Percentiles rank a stretch among this genome's conserved stretches.
phyloP scores from a whole-genome alignment of 2,888 invertebrate species.

The Disparrhopalites patrizii region DNA sequence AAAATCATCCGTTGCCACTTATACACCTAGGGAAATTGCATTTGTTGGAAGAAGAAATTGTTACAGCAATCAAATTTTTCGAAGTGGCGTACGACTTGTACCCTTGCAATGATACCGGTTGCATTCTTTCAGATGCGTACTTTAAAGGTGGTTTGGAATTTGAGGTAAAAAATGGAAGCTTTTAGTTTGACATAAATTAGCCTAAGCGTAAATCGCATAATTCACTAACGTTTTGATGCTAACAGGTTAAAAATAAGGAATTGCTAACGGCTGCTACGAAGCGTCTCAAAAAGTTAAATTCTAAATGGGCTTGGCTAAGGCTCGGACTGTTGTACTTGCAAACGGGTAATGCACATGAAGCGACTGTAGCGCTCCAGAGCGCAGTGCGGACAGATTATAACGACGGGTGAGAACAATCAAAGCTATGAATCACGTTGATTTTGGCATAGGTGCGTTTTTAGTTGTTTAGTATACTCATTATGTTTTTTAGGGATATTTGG shows the following conservation, averaged over 20 bases:
- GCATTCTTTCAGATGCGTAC: slow-evolving; percentile 71
- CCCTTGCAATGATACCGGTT: slow-evolving; percentile 64
- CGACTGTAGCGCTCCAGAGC: slow-evolving; percentile 70
- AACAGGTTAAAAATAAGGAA: slow-evolving; percentile 31
- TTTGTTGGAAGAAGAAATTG: slow-evolving; percentile 56
- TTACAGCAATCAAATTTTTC: slow-evolving; percentile 75
- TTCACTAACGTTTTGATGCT: neutral
- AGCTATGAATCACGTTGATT: neutral
- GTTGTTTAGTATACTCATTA: neutral
- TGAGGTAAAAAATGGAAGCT: slow-evolving; percentile 4
- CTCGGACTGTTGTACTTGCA: slow-evolving; percentile 76
- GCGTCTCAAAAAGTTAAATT: slow-evolving; percentile 34
- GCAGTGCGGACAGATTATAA: slow-evolving; percentile 55
- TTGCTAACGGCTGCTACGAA: slow-evolving; percentile 37
- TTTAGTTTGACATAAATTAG: neutral
- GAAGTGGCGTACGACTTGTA: slow-evolving; percentile 76
- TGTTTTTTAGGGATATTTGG: slow-evolving; percentile 62
- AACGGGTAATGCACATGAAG: slow-evolving; percentile 66
- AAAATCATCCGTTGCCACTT: slow-evolving; percentile 25
- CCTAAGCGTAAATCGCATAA: neutral
- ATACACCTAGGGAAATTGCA: slow-evolving; percentile 36
- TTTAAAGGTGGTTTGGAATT: slow-evolving; percentile 62
- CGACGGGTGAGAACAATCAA: slow-evolving; percentile 59
- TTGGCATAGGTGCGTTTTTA: neutral
- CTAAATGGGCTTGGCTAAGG: slow-evolving; percentile 76